Conservation (phyloP, 1,140 invertebrate genomes). For the Phthorimaea operculella region DNA sequence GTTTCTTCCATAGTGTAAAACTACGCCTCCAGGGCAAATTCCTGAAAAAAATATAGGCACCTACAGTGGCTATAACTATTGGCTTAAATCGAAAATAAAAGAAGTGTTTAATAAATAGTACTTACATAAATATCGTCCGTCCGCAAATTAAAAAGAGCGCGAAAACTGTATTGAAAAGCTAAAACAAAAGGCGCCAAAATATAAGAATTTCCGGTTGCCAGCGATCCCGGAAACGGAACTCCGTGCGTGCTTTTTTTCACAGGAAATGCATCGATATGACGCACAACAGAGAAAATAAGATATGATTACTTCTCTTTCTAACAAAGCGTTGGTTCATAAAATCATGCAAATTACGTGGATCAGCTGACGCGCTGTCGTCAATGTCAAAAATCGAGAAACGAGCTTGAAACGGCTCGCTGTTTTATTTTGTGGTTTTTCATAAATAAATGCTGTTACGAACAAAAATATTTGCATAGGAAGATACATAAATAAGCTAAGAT, state of each 20-base stretch:
- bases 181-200: too few species aligned
- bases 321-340: background rate
- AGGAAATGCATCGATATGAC: background rate
- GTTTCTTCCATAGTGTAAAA: too few species aligned
- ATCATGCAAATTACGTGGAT: background rate
- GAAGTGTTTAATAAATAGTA: too few species aligned
- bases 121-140: too few species aligned
- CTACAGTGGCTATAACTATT: too few species aligned
- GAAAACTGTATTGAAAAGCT: too few species aligned
- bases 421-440: background rate
- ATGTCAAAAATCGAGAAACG: background rate
- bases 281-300: background rate
- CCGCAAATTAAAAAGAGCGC: too few species aligned
- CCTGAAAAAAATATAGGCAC: too few species aligned
- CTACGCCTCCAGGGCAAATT: too few species aligned
- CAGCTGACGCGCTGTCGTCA: background rate
- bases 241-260: background rate
- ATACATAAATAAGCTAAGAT: slow-evolving; percentile 39
- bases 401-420: background rate
- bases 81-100: too few species aligned
- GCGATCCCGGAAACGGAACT: too few species aligned
- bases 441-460: background rate
- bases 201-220: too few species aligned
- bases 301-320: background rate
- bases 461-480: background rate